Conservation (phyloP, 2,113 vertebrate species). For the Salvelinus namaycush region DNA sequence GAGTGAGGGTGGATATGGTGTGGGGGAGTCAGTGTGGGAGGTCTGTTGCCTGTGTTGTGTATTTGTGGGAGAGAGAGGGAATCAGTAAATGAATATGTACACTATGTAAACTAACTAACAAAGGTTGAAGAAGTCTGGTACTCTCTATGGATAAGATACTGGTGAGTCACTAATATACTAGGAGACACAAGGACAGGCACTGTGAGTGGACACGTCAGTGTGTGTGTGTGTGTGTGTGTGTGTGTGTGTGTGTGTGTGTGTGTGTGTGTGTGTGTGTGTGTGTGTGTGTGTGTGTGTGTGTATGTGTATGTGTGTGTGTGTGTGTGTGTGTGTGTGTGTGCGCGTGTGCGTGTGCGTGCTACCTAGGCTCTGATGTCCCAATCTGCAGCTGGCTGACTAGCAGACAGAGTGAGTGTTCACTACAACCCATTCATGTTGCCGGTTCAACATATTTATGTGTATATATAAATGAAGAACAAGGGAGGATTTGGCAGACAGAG, state of each 20-base stretch:
- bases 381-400: conserved; percentile 19
- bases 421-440: conserved; percentile 82
- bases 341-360: conserved; percentile 8
- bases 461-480: conserved; percentile 25
- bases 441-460: conserved; percentile 91
- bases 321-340: conserved; percentile 62
- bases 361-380: not conserved
- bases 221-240: conserved; percentile 30
- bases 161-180: conserved; percentile 85
- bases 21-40: conserved; percentile 29
- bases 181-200: conserved; percentile 26
- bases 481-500: not conserved
- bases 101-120: conserved; percentile 5
- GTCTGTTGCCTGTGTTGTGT: conserved; percentile 87
- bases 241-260: conserved; percentile 59
- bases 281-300: too few species aligned
- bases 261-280: conserved; percentile 23
- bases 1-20: not conserved
- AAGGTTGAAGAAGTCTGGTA: conserved; percentile 83
- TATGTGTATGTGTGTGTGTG: conserved; percentile 24
- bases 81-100: conserved; percentile 11
- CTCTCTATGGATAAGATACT: conserved; percentile 92
- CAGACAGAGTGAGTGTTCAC: not conserved
- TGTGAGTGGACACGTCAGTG: conserved; percentile 63
- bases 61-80: conserved; percentile 57